These are phyloP conservation scores for Eulithis prunata DNA, from an alignment of 2,888 invertebrate genomes.

Conservation along the genomic window DNA sequence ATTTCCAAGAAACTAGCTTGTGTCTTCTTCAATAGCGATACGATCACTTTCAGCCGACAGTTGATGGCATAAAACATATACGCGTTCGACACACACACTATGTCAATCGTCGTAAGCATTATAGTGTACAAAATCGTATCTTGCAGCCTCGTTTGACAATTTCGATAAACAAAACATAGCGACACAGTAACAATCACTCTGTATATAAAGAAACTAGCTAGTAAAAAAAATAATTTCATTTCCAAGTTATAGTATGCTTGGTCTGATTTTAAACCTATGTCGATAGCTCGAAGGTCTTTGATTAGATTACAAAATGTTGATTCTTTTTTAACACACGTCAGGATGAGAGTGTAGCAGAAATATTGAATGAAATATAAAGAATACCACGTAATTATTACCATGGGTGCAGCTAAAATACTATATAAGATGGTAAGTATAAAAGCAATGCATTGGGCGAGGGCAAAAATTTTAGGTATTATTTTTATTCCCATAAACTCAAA, in stretches of 20 bases:
- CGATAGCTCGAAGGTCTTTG: constrained; percentile 8
- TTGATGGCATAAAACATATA: constrained; percentile 19
- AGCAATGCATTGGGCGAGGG: background rate
- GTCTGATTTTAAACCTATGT: constrained; percentile 7
- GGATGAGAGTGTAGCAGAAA: background rate
- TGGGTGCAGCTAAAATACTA: too few relatives aligned
- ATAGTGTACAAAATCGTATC: background rate
- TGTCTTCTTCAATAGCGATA: constrained; percentile 1
- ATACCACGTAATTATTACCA: background rate
- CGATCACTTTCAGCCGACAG: constrained; percentile 11
- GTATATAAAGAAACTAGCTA: background rate
- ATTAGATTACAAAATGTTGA: constrained; percentile 12
- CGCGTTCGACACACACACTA: constrained; percentile 6
- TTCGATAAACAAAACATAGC: background rate
- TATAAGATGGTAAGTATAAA: background rate
- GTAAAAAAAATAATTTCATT: background rate
- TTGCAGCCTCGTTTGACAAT: too few relatives aligned
- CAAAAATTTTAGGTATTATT: background rate
- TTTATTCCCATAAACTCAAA: background rate
- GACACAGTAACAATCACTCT: background rate
- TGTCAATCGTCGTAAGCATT: background rate
- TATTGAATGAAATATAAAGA: background rate
- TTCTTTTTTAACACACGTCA: constrained; percentile 2
- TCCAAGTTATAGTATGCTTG: constrained; percentile 1
- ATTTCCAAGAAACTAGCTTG: background rate